Evolutionary conservation across 2,888 invertebrate species (phyloP).

Genomic region (Drosophila birchii): DNA sequence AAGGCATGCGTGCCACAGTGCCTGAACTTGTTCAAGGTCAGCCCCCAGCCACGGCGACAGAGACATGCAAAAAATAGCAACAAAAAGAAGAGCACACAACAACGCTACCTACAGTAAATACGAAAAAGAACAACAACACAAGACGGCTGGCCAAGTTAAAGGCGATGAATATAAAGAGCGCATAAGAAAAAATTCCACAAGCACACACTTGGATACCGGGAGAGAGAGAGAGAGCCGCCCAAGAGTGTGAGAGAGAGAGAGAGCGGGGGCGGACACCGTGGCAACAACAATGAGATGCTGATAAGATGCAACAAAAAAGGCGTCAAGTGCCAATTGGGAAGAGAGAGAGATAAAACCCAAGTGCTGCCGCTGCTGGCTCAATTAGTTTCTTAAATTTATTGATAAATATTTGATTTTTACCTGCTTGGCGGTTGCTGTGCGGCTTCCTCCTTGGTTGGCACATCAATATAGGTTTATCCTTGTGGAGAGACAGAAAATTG

Average conservation of each 20-base stretch:
- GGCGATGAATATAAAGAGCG: slow-evolving; percentile 21
- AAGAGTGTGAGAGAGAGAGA: slow-evolving; percentile 2
- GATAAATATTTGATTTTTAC: slow-evolving; percentile 13
- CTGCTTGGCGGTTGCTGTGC: slow-evolving; percentile 29
- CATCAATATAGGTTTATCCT: slow-evolving; percentile 43
- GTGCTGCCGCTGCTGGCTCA: slow-evolving; percentile 1
- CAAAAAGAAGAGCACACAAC: slow-evolving; percentile 20
- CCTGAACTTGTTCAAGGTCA: slow-evolving; percentile 79
- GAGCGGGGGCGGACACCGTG: slow-evolving; percentile 2
- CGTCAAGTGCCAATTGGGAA: slow-evolving; percentile 5
- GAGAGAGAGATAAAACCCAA: background rate
- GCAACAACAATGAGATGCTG: slow-evolving; percentile 32
- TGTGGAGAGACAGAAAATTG: slow-evolving; percentile 4
- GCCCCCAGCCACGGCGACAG: slow-evolving; percentile 38
- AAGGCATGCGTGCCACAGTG: slow-evolving; percentile 43
- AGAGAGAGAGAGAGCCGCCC: slow-evolving; percentile 2
- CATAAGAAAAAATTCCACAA: slow-evolving; percentile 43
- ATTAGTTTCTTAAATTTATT: slow-evolving; percentile 26
- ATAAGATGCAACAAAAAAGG: slow-evolving; percentile 21
- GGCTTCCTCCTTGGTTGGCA: slow-evolving; percentile 50
- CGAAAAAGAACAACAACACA: slow-evolving; percentile 3
- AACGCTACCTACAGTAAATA: slow-evolving; percentile 10
- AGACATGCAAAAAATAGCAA: slow-evolving; percentile 60
- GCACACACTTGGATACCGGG: slow-evolving; percentile 11
- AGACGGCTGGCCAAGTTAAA: slow-evolving; percentile 28